These are phyloP conservation scores for Caligus rogercresseyi DNA, from an alignment of 1,140 invertebrate genomes.

Conservation along the genomic window DNA sequence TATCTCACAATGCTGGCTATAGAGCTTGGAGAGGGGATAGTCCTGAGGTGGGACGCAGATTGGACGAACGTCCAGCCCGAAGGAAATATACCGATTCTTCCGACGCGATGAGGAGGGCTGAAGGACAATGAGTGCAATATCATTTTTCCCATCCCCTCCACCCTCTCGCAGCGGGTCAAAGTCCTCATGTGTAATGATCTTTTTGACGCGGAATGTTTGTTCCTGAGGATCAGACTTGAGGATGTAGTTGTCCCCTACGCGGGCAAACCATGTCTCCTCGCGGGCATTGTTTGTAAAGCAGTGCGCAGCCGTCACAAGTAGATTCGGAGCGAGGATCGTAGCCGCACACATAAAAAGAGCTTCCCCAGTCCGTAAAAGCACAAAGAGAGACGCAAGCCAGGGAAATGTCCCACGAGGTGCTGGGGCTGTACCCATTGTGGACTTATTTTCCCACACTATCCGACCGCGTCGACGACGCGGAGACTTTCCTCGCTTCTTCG, in stretches of 20 bases:
- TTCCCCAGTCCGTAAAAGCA: constrained; percentile 1
- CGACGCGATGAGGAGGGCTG: background rate
- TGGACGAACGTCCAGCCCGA: background rate
- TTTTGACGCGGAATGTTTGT: constrained; percentile 13
- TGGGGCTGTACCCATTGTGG: constrained; percentile 1
- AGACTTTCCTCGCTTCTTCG: background rate
- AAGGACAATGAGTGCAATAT: constrained; percentile 7
- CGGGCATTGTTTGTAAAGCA: constrained; percentile 16
- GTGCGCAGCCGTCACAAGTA: constrained; percentile 11
- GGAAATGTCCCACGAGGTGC: constrained; percentile 15
- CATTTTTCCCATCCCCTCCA: constrained; percentile 14
- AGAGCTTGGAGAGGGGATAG: background rate
- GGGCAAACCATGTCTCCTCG: constrained; percentile 9
- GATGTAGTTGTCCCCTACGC: constrained; percentile 17
- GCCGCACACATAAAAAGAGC: constrained; percentile 18
- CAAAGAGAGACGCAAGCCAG: constrained; percentile 17
- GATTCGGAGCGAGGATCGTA: constrained; percentile 1
- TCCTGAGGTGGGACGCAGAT: constrained; percentile 8
- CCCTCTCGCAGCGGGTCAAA: background rate
- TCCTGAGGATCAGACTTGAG: constrained; percentile 2
- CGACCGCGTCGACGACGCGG: constrained; percentile 8
- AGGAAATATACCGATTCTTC: background rate
- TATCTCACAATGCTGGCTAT: constrained; percentile 12
- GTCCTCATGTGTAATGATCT: constrained; percentile 13
- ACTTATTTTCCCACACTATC: constrained; percentile 11